These are phyloP conservation scores for Drosophila willistoni DNA, from an alignment of 1,140 invertebrate species.

Conservation along the genomic window DNA sequence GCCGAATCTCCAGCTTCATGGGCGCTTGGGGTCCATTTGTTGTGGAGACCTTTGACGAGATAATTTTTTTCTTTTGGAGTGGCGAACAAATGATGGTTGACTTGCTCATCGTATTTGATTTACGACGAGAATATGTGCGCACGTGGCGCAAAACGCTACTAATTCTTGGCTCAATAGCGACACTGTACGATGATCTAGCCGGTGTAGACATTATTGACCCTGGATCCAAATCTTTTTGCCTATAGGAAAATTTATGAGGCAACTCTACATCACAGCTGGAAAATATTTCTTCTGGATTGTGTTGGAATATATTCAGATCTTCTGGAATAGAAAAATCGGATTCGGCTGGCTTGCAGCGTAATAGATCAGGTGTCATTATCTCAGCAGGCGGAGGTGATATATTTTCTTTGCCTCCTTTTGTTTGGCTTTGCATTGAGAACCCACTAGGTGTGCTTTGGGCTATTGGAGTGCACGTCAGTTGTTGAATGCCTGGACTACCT, in stretches of 20 bases:
- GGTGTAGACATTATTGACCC: not conserved
- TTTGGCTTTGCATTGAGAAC: not conserved
- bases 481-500: conserved; percentile 9
- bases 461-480: conserved; percentile 30
- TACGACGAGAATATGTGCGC: conserved; percentile 63
- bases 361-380: conserved; percentile 42
- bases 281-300: not conserved
- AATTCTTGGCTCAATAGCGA: not conserved
- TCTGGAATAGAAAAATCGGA: not conserved
- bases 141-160: conserved; percentile 26
- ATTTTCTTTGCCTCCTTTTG: conserved; percentile 43
- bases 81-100: conserved; percentile 44
- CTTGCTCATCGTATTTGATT: not conserved
- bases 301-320: conserved; percentile 1
- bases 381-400: not conserved
- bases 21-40: conserved; percentile 55
- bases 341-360: conserved; percentile 19
- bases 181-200: not conserved
- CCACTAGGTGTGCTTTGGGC: conserved; percentile 49
- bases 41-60: conserved; percentile 17
- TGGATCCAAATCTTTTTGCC: not conserved
- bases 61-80: conserved; percentile 43
- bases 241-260: not conserved
- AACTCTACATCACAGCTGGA: not conserved
- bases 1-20: conserved; percentile 50